Evolutionary conservation across 2,113 vertebrate genomes (phyloP).

Genomic region (Grammomys dolichurus): DNA sequence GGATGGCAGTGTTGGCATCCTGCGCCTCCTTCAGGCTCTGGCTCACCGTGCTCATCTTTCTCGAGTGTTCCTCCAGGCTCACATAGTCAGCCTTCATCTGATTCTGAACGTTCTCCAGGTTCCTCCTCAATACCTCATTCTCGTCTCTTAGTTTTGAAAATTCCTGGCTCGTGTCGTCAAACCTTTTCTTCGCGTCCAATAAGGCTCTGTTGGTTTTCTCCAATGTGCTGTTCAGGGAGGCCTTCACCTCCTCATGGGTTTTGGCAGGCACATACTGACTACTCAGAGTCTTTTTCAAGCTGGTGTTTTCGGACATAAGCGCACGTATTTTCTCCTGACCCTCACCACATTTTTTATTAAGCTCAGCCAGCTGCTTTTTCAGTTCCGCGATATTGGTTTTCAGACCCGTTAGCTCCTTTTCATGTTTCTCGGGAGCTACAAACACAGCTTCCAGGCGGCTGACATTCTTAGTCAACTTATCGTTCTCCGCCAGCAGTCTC

Average conservation of each 20-base stretch:
- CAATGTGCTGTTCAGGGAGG: constrained; percentile 86
- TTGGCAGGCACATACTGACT: constrained; percentile 88
- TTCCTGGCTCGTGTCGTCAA: constrained; percentile 86
- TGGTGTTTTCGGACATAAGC: constrained; percentile 87
- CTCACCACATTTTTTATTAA: constrained; percentile 86
- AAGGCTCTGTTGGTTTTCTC: constrained; percentile 89
- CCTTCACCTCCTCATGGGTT: constrained; percentile 89
- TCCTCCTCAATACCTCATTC: constrained; percentile 88
- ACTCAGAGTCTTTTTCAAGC: constrained; percentile 87
- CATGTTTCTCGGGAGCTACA: constrained; percentile 87
- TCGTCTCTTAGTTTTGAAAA: constrained; percentile 89
- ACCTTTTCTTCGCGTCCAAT: constrained; percentile 86
- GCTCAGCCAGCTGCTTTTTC: constrained; percentile 87
- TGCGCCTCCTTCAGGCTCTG: constrained; percentile 74
- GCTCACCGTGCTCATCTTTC: constrained; percentile 72
- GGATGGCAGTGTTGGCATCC: not conserved
- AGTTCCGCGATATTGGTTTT: constrained; percentile 86
- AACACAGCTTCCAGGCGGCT: constrained; percentile 84
- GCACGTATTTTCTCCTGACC: constrained; percentile 85
- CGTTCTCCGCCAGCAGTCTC: constrained; percentile 89
- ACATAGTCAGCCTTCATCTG: constrained; percentile 88
- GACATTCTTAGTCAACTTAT: constrained; percentile 86
- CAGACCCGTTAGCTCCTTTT: constrained; percentile 87
- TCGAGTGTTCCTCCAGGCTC: constrained; percentile 87
- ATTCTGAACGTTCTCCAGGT: constrained; percentile 86